Base-by-base conservation (phyloP, 2,113 vertebrate genomes). In the Prionailurus bengalensis region DNA sequence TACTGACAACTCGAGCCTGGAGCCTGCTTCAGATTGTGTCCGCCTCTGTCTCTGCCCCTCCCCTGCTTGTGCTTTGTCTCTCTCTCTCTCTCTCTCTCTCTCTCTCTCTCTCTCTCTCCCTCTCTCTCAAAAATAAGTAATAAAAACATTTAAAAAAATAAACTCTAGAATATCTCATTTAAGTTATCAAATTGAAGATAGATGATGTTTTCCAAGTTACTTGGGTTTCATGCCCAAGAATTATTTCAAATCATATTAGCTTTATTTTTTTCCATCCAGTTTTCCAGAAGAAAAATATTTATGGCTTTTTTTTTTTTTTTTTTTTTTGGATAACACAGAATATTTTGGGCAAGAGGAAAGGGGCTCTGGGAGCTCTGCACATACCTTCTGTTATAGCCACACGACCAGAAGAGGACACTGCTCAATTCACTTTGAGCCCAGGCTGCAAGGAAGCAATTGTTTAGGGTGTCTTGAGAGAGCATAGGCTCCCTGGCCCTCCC, bases 91-190 rank as follows among this genome's bases (percentile, higher is more conserved):
- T 58, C 19, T 17, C 53, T 55, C 53, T 55, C 16, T 58, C 55
- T 58, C 55, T 58, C 53, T 19, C 17, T 7, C 55, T 58, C 17
- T 55, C 17, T 58, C 55, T 58, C 17, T 19, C 17, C 21, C 55
- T 58, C 17, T 55, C 17, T 58, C 55, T 58, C 55, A 58, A 61
- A 61, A 61, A 23, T 61, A 61, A 61, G 8, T 58, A 58, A 58
- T 61, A 23, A 61, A 61, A 61, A 9, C 58, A 61, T 61, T 61
- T 3, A 61, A 19, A 61, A 23, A 61, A 25, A 21, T 58, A 58
- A 91, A 86, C 82, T 97, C 94, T 95, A 96, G 58, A 89, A 68
- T 86, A 13, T 95, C 42, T 82, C 68, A 10, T 91, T 96, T 92
- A 97, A 82, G 31, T 82, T 39, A 74, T 92, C 71, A 97, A 74